Base-by-base conservation (phyloP, 1,140 invertebrate genomes). In the Charaxes varanes region DNA sequence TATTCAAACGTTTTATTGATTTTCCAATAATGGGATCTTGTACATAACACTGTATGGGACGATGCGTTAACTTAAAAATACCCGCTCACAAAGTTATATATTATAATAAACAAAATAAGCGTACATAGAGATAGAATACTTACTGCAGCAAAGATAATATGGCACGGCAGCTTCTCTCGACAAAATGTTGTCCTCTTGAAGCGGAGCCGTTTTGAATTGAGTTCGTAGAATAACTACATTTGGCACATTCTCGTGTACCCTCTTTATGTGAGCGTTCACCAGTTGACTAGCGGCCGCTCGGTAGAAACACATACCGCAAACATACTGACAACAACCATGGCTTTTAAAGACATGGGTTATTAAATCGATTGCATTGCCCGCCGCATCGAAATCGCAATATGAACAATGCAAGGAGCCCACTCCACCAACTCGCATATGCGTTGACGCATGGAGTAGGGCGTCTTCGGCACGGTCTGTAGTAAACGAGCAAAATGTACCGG, bases 261-360 rank as follows among this genome's bases (percentile, higher is more conserved):
- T 53, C 5, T 26, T 40, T 6, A 63, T 53, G 38, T 83, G 79
- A 0, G 66, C 48, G 11, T 56, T 44, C 2, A 83, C 79, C 0
- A 65, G 42, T 41, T 73, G 74, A 19, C 60, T 62, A 0, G 65
- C 54, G 2, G 61, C 59, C 4, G 65, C 74, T 17, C 79, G 52
- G 43, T 83, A 83, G 49, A 79, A 80, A 40, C 79, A 83, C 19
- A 60, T 33, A 1, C 47, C 53, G 31, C 79, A 83, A 0, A 46
- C 58, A 19, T 65, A 79, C 3, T 54, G 59, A 31, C 76, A 76
- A 6, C 41, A 22, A 0, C 68, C 69, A 26, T 83, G 74, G 1
- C 15, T 35, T 22, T 79, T 76, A 33, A 83, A 80, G 15, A 80
- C 74, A 37, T 83, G 79, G 37, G 66, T 74, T 34, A 80, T 71